These are phyloP conservation scores for Glaucopsyche alexis DNA, from an alignment of 2,888 invertebrate species.

Conservation along the genomic window DNA sequence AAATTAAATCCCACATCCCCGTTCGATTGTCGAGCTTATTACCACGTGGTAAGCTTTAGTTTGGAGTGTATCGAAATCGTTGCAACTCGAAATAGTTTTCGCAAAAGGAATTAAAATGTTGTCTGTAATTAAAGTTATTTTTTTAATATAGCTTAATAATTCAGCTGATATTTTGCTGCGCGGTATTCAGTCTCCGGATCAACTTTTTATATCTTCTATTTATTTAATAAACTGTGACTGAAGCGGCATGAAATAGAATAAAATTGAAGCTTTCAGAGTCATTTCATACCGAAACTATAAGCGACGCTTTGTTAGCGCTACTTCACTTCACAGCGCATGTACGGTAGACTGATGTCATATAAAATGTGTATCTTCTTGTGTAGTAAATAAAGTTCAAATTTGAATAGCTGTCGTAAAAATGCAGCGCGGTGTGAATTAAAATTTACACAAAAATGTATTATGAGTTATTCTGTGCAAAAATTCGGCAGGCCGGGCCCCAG, in stretches of 20 bases:
- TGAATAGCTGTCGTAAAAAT: too few relatives aligned
- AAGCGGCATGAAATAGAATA: background rate
- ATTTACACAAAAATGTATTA: too few relatives aligned
- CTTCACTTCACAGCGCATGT: too few relatives aligned
- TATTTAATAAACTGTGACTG: background rate
- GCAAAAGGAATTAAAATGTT: slow-evolving; percentile 19
- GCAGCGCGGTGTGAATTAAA: too few relatives aligned
- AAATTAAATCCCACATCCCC: background rate
- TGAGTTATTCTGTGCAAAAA: too few relatives aligned
- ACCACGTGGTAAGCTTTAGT: background rate
- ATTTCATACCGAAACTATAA: too few relatives aligned
- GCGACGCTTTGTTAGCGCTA: too few relatives aligned
- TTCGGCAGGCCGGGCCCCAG: too few relatives aligned
- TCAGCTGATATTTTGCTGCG: background rate
- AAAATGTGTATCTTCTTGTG: too few relatives aligned
- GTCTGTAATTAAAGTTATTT: slow-evolving; percentile 2
- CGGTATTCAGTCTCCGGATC: background rate
- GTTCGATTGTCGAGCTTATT: background rate
- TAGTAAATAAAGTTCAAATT: too few relatives aligned
- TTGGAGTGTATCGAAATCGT: background rate
- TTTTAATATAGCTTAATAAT: background rate
- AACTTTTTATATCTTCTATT: background rate
- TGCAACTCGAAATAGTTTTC: slow-evolving; percentile 1
- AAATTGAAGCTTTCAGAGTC: background rate
- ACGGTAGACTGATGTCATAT: too few relatives aligned